Evolutionary conservation across 2,797 vertebrate species (phyloP).

Genomic region (Sciurus vulgaris): DNA sequence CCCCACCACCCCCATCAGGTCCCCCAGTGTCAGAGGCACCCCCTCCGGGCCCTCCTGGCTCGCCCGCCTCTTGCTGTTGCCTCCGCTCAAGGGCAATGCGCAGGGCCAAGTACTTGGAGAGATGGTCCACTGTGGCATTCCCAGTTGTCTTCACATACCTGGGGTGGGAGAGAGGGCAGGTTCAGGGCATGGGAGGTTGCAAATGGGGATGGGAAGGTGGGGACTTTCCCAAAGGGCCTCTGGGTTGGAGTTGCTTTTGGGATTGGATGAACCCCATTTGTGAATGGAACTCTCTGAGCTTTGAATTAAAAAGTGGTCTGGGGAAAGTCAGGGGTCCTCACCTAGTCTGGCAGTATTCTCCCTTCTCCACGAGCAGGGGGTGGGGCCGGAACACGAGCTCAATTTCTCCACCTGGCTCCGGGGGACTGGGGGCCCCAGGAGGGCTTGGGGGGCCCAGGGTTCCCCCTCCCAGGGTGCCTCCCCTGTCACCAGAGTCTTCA

Average conservation of each 20-base stretch:
- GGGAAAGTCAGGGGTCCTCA: conserved; percentile 79
- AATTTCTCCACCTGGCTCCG: conserved; percentile 92
- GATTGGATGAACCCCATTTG: background rate
- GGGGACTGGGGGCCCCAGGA: conserved; percentile 86
- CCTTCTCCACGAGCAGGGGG: conserved; percentile 92
- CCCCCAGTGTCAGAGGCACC: conserved; percentile 74
- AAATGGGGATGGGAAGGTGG: background rate
- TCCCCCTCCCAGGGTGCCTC: conserved; percentile 87
- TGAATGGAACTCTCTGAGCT: background rate
- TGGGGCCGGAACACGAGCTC: conserved; percentile 95
- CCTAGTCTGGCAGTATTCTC: conserved; percentile 95
- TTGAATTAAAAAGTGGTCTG: background rate
- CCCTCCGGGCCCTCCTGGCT: conserved; percentile 80
- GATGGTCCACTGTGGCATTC: conserved; percentile 95
- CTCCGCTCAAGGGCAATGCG: conserved; percentile 94
- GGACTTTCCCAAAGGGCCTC: background rate
- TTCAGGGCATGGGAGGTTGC: background rate
- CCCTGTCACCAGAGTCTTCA: conserved; percentile 90
- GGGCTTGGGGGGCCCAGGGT: conserved; percentile 87
- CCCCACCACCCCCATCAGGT: conserved; percentile 78
- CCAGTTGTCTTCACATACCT: conserved; percentile 95
- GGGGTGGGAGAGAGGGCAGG: background rate
- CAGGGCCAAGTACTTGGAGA: conserved; percentile 95
- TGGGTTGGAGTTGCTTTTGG: background rate
- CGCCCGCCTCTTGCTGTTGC: conserved; percentile 82